phyloP scores from a whole-genome alignment of 2,113 vertebrate genomes.

The Bothrops jararaca region DNA sequence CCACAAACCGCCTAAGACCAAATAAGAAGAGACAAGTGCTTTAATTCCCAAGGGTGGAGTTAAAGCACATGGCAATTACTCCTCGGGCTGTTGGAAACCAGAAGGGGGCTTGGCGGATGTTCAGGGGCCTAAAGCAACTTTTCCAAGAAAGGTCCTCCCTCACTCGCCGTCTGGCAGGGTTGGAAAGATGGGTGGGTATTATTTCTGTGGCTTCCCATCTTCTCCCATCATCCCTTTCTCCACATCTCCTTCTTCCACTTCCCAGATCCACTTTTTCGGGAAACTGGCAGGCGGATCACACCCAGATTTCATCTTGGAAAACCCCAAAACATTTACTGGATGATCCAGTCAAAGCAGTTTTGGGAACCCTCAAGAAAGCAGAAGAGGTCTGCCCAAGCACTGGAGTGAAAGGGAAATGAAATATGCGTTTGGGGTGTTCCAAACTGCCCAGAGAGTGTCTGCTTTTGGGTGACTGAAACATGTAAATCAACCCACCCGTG shows the following conservation, averaged over 20 bases:
- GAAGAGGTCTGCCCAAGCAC: too few relatives aligned
- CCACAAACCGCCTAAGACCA: constrained; percentile 15
- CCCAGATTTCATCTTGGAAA: neutral
- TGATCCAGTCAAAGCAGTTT: neutral
- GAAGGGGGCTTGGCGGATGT: neutral
- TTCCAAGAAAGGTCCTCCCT: neutral
- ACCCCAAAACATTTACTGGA: neutral
- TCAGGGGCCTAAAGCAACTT: neutral
- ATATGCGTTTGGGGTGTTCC: neutral
- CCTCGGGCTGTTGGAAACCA: neutral
- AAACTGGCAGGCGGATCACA: too few relatives aligned
- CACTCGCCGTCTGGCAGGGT: neutral
- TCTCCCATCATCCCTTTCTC: neutral
- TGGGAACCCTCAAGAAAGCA: neutral
- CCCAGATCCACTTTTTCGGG: neutral
- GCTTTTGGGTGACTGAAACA: neutral
- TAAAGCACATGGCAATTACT: neutral
- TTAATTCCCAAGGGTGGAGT: constrained; percentile 6
- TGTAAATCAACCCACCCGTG: neutral
- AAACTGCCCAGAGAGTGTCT: neutral
- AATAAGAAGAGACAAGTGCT: neutral
- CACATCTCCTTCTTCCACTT: neutral
- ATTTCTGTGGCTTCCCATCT: neutral
- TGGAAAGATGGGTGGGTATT: neutral
- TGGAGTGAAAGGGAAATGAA: neutral